Base-by-base conservation (phyloP, 2,888 invertebrate genomes). In the Meiosimyza decipiens region DNA sequence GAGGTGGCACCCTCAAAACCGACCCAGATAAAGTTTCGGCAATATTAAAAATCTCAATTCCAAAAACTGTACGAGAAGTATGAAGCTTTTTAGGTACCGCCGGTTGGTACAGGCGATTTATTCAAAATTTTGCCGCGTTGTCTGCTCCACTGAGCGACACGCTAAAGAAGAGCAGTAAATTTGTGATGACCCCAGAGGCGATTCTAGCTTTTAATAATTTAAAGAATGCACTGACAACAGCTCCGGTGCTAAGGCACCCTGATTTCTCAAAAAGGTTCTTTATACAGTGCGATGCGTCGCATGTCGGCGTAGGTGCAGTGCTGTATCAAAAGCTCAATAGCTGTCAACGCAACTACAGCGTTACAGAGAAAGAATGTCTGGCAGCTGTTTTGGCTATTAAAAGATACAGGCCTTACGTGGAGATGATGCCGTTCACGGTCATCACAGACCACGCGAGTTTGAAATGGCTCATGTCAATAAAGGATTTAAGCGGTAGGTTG, bases 251-350 rank as follows among this genome's bases (percentile, higher is more conserved):
- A 13, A 51, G 18, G 15, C 60, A 51, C 15, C 60, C 60, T 13
- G 52, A 70, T 13, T 52, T 62, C 16, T 3, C n/a, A 11, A 66
- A 60, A 40, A n/a, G 65, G 0, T 73, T 72, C 40, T 68, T n/a
- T 6, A 11, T 72, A 1, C 72, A 68, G 12, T 69, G 68, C 15
- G 72, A 72, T 59, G 73, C 76, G 3, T 73, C 73, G 1, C 57
- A 62, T n/a, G 13, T 28, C 3, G 71, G 73, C 0, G 65, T 73
- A 4, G 68, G 59, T 13, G 59, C 68, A 9, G 68, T 59, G 13
- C 18, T 69, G 11, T 69, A 47, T 28, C 59, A 69, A 4, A 28
- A 28, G 28, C 28, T 28, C 28, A 28, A 28, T 3, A 28, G 28
- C 4, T 28, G 28, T 4, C 28, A 28, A 4, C 28, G 28, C 28